Conservation (phyloP, 2,888 invertebrate genomes). For the Gortyna flavago region DNA sequence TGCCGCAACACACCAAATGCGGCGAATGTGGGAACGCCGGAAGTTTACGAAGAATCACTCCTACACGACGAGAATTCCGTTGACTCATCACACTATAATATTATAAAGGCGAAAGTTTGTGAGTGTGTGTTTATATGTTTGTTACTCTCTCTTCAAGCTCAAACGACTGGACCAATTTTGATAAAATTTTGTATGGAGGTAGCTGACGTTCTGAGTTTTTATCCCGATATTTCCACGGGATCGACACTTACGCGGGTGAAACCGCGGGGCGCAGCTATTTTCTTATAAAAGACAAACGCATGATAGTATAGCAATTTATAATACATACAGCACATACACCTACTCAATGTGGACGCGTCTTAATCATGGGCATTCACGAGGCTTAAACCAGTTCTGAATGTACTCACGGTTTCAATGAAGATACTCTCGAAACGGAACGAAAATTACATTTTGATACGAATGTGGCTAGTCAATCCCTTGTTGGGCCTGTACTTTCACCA, state of each 20-base stretch:
- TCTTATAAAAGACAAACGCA: slow-evolving; percentile 62
- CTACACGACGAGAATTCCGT: slow-evolving; percentile 76
- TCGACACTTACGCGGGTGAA: too few species aligned
- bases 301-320: slow-evolving; percentile 58
- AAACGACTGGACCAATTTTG: too few species aligned
- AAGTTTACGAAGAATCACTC: slow-evolving; percentile 80
- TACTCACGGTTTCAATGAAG: slow-evolving; percentile 57
- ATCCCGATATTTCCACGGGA: too few species aligned
- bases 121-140: too few species aligned
- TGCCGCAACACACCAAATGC: slow-evolving; percentile 75
- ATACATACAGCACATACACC: slow-evolving; percentile 58
- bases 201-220: too few species aligned
- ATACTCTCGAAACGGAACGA: slow-evolving; percentile 47
- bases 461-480: slow-evolving; percentile 70
- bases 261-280: too few species aligned
- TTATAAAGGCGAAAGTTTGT: too few species aligned
- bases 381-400: slow-evolving; percentile 60
- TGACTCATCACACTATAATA: too few species aligned
- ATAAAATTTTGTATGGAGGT: too few species aligned
- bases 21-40: slow-evolving; percentile 80
- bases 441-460: slow-evolving; percentile 58
- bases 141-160: too few species aligned
- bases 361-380: slow-evolving; percentile 40
- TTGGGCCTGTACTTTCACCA: slow-evolving; percentile 80
- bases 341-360: slow-evolving; percentile 50